Conservation (phyloP, 2,888 invertebrate species). For the Microctonus aethiopoides region DNA sequence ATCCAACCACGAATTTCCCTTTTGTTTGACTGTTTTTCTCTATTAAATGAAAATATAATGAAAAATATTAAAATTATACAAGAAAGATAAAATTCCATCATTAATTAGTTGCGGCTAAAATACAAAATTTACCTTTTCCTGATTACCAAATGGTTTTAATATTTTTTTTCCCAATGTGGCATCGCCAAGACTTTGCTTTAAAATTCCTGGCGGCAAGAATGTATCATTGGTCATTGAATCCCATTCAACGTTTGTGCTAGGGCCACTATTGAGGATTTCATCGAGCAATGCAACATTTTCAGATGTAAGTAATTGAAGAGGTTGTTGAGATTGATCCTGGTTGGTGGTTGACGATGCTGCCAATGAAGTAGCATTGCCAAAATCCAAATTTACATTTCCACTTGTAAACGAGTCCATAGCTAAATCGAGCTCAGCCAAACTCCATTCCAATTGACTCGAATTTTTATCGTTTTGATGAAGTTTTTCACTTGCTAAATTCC, state of each 20-base stretch:
- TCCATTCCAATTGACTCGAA: slow-evolving; percentile 46
- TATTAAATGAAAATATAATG: slow-evolving; percentile 45
- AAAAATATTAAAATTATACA: neutral
- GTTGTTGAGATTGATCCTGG: slow-evolving; percentile 42
- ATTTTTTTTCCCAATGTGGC: slow-evolving; percentile 46
- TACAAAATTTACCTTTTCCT: slow-evolving; percentile 46
- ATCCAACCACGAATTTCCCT: slow-evolving; percentile 83
- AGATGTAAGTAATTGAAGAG: slow-evolving; percentile 53
- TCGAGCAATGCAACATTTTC: slow-evolving; percentile 58
- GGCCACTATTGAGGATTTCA: slow-evolving; percentile 53
- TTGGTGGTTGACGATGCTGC: slow-evolving; percentile 38
- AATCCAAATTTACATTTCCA: slow-evolving; percentile 46
- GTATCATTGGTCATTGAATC: slow-evolving; percentile 55
- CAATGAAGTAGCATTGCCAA: slow-evolving; percentile 38
- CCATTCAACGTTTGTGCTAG: slow-evolving; percentile 50
- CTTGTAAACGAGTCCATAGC: slow-evolving; percentile 54
- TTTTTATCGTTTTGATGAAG: neutral
- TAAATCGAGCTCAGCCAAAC: slow-evolving; percentile 49
- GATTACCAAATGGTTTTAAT: slow-evolving; percentile 1
- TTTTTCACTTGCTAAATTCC: slow-evolving; percentile 39
- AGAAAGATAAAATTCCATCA: neutral
- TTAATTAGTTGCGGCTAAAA: neutral
- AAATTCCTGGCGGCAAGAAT: slow-evolving; percentile 60
- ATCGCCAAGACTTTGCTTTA: slow-evolving; percentile 62
- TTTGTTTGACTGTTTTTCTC: slow-evolving; percentile 60